These are phyloP conservation scores for Menidia beryllina DNA, from an alignment of 2,113 vertebrate genomes.

Conservation along the genomic window DNA sequence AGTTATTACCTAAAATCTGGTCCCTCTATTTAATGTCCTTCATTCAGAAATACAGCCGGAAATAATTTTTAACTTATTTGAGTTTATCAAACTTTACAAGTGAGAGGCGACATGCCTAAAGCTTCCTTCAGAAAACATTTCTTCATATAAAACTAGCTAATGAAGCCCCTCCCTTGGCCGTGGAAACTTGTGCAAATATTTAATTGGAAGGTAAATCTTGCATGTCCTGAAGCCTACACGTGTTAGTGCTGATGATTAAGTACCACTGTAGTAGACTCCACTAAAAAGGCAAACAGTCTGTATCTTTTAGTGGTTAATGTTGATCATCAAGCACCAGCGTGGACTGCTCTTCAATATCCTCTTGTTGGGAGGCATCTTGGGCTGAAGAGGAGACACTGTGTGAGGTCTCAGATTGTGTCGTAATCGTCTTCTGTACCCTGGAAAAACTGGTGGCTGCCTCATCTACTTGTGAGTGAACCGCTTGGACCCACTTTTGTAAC, in stretches of 20 bases:
- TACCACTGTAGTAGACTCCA: conserved; percentile 29
- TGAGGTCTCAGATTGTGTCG: conserved; percentile 11
- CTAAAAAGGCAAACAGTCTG: conserved; percentile 50
- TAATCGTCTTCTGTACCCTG: conserved; percentile 60
- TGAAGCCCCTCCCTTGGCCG: background rate
- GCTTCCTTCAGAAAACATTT: conserved; percentile 32
- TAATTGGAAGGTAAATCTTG: conserved; percentile 13
- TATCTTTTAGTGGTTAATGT: conserved; percentile 30
- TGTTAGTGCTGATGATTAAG: conserved; percentile 38
- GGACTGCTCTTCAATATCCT: conserved; percentile 34
- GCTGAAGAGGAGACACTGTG: conserved; percentile 26
- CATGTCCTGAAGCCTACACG: conserved; percentile 17
- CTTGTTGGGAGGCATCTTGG: conserved; percentile 23
- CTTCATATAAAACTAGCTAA: conserved; percentile 33
- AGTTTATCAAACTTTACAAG: background rate
- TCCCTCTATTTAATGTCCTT: conserved; percentile 10
- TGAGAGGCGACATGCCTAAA: conserved; percentile 18
- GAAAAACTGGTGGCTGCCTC: conserved; percentile 63
- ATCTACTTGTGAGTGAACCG: conserved; percentile 78
- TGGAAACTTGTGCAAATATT: conserved; percentile 40
- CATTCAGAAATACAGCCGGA: conserved; percentile 28
- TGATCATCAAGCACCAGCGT: conserved; percentile 38
- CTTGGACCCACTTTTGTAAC: conserved; percentile 78
- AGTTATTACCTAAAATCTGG: conserved; percentile 27
- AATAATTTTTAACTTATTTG: conserved; percentile 10